Percentiles rank a stretch among this genome's conserved stretches.
These are phyloP conservation scores for Cervus canadensis DNA, from an alignment of 2,113 vertebrate species.

Conservation along the genomic window DNA sequence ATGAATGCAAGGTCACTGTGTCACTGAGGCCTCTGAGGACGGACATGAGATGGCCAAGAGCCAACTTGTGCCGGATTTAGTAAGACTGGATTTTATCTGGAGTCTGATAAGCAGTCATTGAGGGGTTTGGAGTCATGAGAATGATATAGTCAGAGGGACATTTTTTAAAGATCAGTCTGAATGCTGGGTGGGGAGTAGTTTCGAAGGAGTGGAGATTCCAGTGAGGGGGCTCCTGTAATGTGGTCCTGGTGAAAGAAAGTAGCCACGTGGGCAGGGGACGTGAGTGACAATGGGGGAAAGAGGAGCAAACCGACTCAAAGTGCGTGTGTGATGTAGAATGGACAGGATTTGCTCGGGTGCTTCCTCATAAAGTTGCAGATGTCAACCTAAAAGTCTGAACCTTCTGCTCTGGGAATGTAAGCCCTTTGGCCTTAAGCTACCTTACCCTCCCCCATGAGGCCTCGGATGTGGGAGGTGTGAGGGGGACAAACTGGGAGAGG, in stretches of 20 bases:
- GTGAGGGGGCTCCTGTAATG: not conserved
- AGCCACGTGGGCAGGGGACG: not conserved
- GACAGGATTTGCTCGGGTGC: not conserved
- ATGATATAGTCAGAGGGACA: not conserved
- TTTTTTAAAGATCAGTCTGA: not conserved
- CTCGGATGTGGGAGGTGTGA: not conserved
- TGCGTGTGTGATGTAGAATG: not conserved
- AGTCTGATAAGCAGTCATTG: not conserved
- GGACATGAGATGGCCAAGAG: not conserved
- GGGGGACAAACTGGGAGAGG: not conserved
- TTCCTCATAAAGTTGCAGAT: not conserved
- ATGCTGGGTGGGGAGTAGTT: not conserved
- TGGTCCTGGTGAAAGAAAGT: no score
- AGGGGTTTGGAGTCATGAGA: no score
- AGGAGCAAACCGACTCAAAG: not conserved
- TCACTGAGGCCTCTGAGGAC: not conserved
- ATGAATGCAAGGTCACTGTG: not conserved
- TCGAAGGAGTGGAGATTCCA: not conserved
- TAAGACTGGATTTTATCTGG: not conserved
- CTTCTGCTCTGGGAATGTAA: not conserved
- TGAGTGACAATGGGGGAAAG: not conserved
- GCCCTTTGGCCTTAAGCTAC: not conserved
- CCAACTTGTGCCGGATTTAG: not conserved
- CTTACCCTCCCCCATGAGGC: not conserved
- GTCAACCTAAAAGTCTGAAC: not conserved